Evolutionary conservation across 2,113 vertebrate genomes (phyloP), one percentile per base, ranked within the genome.

Genomic region (Hyperoodon ampullatus): DNA sequence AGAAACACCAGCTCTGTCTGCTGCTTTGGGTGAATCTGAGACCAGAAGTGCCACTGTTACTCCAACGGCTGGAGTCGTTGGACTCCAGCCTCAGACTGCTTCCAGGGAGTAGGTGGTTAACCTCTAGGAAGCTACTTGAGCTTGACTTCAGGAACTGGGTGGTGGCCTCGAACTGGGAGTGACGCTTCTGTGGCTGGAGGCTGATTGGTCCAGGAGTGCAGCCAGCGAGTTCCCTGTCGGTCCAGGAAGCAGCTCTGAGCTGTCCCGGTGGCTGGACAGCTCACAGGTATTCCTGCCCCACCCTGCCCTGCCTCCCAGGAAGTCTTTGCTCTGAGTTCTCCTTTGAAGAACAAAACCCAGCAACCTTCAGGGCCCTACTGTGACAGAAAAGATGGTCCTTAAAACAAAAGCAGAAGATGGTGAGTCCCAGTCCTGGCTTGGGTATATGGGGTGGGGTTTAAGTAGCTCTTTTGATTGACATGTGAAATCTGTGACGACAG

Each of bases 311-410:
- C 35, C 35, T n/a, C 15, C 3, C 39, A 0, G 70, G 42, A 81
- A 30, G 74, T 75, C 53, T 28, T 28, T 5, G 47, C n/a, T 0
- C 30, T 0, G 53, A 71, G 60, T 53, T 68, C 21, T 82, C 81
- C 24, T 66, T 66, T 18, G 74, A 6, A 42, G 86, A 71, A 19
- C 66, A 7, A 7, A 61, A 7, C 35, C 8, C 8, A 11, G 74
- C 33, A 19, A 18, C 78, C 63, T 35, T 12, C 28, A 1, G 68
- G 70, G 53, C 39, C 60, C 89, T 8, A 35, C 89, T 5, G 88
- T 24, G 42, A 70, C 33, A 47, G 63, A 44, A 19, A 95, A 96
- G 53, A 98, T 98, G 98, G 98, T 98, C 74, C 95, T 97, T 10
- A 83, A 84, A 28, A 68, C 77, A 0, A 9, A 91, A 21, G 88